Percentiles rank a stretch among this genome's conserved stretches.
These are phyloP conservation scores for Scolopax mira DNA, from an alignment of 2,113 vertebrate species.

Conservation along the genomic window DNA sequence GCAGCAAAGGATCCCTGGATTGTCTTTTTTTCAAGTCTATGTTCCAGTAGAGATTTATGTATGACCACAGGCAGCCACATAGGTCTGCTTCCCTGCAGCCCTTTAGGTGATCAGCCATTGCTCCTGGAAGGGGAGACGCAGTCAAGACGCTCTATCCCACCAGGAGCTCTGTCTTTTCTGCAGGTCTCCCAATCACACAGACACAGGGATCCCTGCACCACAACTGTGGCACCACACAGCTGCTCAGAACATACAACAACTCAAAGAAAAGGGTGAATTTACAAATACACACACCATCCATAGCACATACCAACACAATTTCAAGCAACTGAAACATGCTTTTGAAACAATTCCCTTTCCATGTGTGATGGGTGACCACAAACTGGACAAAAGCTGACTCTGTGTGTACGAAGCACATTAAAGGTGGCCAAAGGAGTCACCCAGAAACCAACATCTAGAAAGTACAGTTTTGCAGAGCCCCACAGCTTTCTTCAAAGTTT, in stretches of 20 bases:
- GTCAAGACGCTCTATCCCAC: fast-evolving
- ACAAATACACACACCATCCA: too few relatives aligned
- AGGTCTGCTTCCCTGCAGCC: too few relatives aligned
- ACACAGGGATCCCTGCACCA: neutral
- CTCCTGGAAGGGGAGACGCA: neutral
- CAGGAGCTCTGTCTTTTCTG: neutral
- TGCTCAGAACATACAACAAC: neutral
- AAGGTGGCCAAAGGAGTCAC: neutral
- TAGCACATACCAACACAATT: neutral
- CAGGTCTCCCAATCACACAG: too few relatives aligned
- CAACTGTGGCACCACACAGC: fast-evolving
- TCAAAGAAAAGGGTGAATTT: neutral
- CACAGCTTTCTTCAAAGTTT: neutral
- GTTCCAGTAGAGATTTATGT: neutral
- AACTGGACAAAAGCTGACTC: neutral
- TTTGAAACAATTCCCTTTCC: neutral
- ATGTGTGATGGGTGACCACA: too few relatives aligned
- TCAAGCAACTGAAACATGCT: neutral
- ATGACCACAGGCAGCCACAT: too few relatives aligned
- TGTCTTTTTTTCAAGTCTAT: neutral
- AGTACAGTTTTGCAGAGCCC: neutral
- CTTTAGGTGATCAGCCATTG: fast-evolving
- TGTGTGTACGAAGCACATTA: fast-evolving
- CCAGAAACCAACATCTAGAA: neutral
- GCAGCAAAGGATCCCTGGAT: neutral